Conservation (phyloP, 92 coral and sea anemone genomes). For the Epizoanthus scotinus region DNA sequence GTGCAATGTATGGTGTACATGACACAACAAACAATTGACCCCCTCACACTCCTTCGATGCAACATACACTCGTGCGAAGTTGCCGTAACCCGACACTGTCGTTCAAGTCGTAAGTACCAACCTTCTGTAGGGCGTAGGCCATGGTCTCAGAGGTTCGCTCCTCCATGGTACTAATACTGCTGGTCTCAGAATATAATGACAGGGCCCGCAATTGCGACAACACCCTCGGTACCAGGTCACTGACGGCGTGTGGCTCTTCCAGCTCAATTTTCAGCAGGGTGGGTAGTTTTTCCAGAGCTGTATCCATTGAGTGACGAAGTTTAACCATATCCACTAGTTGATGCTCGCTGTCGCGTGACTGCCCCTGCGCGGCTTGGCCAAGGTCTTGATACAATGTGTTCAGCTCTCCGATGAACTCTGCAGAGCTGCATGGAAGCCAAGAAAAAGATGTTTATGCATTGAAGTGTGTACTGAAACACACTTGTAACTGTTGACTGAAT, state of each 20-base stretch:
- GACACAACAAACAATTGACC: slow-evolving; percentile 86
- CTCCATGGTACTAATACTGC: slow-evolving; percentile 59
- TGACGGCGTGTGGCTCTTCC: slow-evolving; percentile 53
- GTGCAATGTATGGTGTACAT: slow-evolving; percentile 87
- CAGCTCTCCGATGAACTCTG: slow-evolving; percentile 72
- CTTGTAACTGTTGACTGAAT: not conserved
- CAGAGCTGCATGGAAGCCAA: slow-evolving; percentile 56
- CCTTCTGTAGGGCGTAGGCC: slow-evolving; percentile 89
- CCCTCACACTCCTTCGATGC: too few species aligned
- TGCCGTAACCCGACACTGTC: not conserved
- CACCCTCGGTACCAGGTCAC: slow-evolving; percentile 77
- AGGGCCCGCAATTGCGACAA: slow-evolving; percentile 93
- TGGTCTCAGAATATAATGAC: slow-evolving; percentile 83
- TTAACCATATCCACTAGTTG: slow-evolving; percentile 57
- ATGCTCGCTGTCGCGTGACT: slow-evolving; percentile 10
- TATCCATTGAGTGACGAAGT: slow-evolving; percentile 85
- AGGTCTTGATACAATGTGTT: slow-evolving; percentile 57
- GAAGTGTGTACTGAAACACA: not conserved
- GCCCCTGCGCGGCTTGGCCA: slow-evolving; percentile 40
- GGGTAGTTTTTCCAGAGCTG: slow-evolving; percentile 88
- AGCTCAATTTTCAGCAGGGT: slow-evolving; percentile 79
- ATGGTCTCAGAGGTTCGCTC: slow-evolving; percentile 82
- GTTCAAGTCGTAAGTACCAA: not conserved
- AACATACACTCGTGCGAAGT: not conserved
- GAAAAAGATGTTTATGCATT: not conserved